phyloP scores from a whole-genome alignment of 2,797 vertebrate genomes.

The Buphagus erythrorhynchus region DNA sequence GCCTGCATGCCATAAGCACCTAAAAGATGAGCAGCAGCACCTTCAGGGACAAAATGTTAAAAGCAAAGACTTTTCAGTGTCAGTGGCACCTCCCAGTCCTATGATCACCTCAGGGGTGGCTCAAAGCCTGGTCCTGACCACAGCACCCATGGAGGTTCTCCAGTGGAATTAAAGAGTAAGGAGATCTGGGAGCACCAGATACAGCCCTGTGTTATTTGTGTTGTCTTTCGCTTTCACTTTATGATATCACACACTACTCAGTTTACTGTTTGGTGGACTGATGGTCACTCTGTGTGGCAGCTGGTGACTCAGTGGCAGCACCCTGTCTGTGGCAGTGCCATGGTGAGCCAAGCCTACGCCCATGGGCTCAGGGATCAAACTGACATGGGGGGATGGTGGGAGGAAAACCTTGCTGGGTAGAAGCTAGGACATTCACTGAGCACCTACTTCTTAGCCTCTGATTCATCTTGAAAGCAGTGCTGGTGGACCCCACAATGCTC shows the following conservation, averaged over 20 bases:
- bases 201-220: background rate
- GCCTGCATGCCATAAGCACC: background rate
- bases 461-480: background rate
- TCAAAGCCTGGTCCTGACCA: background rate
- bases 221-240: background rate
- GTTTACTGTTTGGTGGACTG: background rate
- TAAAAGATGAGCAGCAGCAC: background rate
- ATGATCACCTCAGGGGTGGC: background rate
- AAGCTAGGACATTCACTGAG: background rate
- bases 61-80: background rate
- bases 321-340: background rate
- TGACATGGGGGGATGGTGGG: rapidly evolving
- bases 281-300: rapidly evolving
- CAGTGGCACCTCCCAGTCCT: background rate
- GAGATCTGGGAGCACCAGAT: background rate
- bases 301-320: background rate
- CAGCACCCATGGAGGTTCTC: background rate
- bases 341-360: rapidly evolving
- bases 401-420: background rate
- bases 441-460: background rate
- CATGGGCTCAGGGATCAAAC: background rate
- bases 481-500: rapidly evolving
- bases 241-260: background rate
- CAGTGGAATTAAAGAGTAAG: background rate
- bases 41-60: background rate